Base-by-base conservation (phyloP, 2,113 vertebrate species). In the Toxostoma redivivum region DNA sequence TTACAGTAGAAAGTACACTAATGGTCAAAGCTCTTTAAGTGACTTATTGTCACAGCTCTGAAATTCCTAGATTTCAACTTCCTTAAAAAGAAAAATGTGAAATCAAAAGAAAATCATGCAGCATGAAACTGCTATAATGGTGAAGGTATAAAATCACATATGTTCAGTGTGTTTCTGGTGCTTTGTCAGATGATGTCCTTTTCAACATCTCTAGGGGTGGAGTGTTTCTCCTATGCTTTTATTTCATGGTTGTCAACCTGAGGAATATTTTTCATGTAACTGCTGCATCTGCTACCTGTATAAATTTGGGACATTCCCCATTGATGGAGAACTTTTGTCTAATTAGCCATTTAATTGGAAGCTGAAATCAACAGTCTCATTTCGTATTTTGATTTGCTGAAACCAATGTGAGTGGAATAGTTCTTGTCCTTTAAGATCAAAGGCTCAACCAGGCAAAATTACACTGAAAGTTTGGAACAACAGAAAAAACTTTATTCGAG, bases 321-420 rank as follows among this genome's bases (percentile, higher is more conserved):
- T 33, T 73, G 76, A 76, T 72, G 84, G 73, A 84, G 37, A 84
- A 60, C 28, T 80, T 91, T 65, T 86, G 33, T 45, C 31, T 91
- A 88, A 92, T 76, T 84, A 70, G 54, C 24, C 28, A 57, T 84
- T 96, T 96, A 88, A 94, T 51, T 86, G 61, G 81, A 92, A 92
- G 50, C 61, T 93, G 85, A 90, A 88, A 85, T 73, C 50, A 66
- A 56, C 38, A 85, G 24, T 33, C 28, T 57, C 30, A 33, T 87
- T 74, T 93, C 33, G 35, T 81, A 57, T 81, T 92, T 70, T 74
- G 21, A 53, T 94, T 88, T 66, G 33, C 61, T 93, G 82, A 93
- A 89, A 87, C 25, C 27, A 48, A 7, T 40, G 23, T 19, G 17
- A 11, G 8, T 10, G 61, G 19, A 72, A 17, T 27, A 74, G 19